Conservation (phyloP, 2,797 vertebrate genomes). For the Hippoglossus hippoglossus region DNA sequence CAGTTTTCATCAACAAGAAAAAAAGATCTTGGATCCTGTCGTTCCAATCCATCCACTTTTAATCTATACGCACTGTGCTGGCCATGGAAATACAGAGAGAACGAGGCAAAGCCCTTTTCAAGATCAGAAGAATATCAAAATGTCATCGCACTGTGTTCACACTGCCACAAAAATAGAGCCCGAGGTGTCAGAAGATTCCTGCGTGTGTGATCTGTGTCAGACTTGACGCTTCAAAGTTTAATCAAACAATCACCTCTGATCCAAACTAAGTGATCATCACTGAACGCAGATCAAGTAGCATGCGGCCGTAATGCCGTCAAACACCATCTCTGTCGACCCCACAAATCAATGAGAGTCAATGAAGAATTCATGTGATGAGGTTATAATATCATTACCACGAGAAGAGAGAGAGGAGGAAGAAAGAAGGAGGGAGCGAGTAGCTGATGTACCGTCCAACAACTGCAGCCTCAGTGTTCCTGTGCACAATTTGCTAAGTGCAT, state of each 20-base stretch:
- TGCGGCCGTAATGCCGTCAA: constrained; percentile 4
- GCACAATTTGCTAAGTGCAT: constrained; percentile 68
- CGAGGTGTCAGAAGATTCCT: neutral
- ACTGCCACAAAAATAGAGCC: neutral
- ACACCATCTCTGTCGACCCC: no score
- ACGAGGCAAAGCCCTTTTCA: neutral
- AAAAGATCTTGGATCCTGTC: neutral
- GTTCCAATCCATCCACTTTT: constrained; percentile 10
- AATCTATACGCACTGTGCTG: constrained; percentile 12
- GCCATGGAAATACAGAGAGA: constrained; percentile 5
- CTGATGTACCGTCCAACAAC: constrained; percentile 2
- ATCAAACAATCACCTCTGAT: constrained; percentile 23
- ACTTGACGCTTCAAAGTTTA: constrained; percentile 27
- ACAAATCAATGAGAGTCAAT: no score
- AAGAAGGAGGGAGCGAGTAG: neutral
- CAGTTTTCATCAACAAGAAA: no score
- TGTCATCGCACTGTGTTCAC: constrained; percentile 15
- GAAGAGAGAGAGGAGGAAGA: neutral
- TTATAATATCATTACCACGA: constrained; percentile 36
- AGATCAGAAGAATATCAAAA: constrained; percentile 20
- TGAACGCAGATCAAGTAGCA: constrained; percentile 12
- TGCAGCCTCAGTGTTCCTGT: constrained; percentile 19
- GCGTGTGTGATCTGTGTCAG: constrained; percentile 6
- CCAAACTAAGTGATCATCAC: constrained; percentile 6
- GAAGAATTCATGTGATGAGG: no score